These are phyloP conservation scores for Brachionus rotundiformis DNA, from an alignment of 1,140 invertebrate species.

Conservation along the genomic window DNA sequence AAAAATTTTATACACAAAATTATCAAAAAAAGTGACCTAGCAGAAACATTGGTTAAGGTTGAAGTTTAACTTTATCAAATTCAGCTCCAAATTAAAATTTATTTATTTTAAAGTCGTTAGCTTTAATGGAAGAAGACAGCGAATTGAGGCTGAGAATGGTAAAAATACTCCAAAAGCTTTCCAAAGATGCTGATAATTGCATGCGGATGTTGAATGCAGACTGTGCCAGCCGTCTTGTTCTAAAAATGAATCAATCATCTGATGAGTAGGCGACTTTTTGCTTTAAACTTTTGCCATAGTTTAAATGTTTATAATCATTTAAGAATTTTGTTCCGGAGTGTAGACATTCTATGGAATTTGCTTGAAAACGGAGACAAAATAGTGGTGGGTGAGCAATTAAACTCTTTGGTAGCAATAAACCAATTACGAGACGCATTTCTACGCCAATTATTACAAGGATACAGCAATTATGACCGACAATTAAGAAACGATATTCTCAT, in stretches of 20 bases:
- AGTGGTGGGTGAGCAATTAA: conserved; percentile 58
- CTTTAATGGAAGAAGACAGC: conserved; percentile 60
- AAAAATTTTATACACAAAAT: conserved; percentile 59
- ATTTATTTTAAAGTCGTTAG: conserved; percentile 58
- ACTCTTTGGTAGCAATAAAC: conserved; percentile 59
- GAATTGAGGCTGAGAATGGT: conserved; percentile 58
- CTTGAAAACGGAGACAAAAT: conserved; percentile 59
- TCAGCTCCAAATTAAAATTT: neutral
- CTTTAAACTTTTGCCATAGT: neutral
- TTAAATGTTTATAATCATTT: neutral
- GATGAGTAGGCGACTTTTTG: conserved; percentile 55
- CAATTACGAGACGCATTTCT: conserved; percentile 63
- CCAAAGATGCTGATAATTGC: conserved; percentile 61
- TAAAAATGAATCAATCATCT: conserved; percentile 58
- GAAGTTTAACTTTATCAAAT: neutral
- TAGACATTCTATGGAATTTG: conserved; percentile 64
- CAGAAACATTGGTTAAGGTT: conserved; percentile 63
- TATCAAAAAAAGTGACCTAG: conserved; percentile 62
- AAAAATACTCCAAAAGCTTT: conserved; percentile 60
- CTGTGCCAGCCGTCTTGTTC: conserved; percentile 58
- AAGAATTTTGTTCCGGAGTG: conserved; percentile 60
- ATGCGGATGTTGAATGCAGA: conserved; percentile 61
- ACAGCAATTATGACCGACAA: conserved; percentile 63
- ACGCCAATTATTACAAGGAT: conserved; percentile 60
- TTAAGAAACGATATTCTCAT: conserved; percentile 63